Conservation (phyloP, 2,888 invertebrate genomes). For the Platycnemis pennipes region DNA sequence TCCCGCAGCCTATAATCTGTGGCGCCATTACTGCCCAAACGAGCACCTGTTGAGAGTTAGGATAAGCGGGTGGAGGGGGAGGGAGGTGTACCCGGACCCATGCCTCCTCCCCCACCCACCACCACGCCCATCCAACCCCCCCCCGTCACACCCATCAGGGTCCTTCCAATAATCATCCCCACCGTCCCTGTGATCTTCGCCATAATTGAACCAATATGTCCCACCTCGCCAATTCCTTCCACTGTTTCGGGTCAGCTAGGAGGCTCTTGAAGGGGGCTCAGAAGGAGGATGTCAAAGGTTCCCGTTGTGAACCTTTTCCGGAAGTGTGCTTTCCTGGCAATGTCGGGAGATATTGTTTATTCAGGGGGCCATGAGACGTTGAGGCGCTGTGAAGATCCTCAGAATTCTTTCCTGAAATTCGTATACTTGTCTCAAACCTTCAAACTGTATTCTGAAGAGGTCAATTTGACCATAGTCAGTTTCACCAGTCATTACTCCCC, state of each 20-base stretch:
- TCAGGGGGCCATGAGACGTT: neutral
- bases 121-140: neutral
- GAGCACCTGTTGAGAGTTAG: slow-evolving; percentile 66
- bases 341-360: neutral
- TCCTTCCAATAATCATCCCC: neutral
- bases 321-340: neutral
- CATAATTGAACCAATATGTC: slow-evolving; percentile 39
- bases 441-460: no score
- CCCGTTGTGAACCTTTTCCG: neutral
- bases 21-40: slow-evolving; percentile 57
- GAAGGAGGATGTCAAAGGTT: neutral
- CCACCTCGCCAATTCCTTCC: neutral
- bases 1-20: slow-evolving; percentile 66
- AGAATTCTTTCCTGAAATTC: no score
- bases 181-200: slow-evolving; percentile 11
- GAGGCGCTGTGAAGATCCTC: no score
- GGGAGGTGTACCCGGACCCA: neutral
- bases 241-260: neutral
- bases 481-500: no score
- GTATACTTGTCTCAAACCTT: no score
- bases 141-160: neutral
- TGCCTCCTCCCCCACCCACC: neutral
- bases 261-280: neutral
- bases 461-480: no score
- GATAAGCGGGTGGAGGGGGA: slow-evolving; percentile 32